A percentile compares a stretch with the other conserved stretches of the same genome.
Evolutionary conservation across 2,797 vertebrate species (phyloP).

Genomic region (Taenioides sp.): DNA sequence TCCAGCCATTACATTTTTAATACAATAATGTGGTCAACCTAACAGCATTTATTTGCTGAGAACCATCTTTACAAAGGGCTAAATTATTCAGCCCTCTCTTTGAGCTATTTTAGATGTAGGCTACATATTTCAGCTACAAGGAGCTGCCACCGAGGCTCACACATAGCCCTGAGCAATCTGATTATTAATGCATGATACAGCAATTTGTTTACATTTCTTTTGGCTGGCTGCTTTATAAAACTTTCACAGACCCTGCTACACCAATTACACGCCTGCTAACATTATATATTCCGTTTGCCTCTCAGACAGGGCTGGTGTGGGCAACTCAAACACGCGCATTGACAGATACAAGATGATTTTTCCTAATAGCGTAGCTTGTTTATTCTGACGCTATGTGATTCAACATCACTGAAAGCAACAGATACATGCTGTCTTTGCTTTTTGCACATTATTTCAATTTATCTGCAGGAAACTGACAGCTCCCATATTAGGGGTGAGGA

Average conservation of each 20-base stretch:
- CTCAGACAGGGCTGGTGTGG: slow-evolving; percentile 5
- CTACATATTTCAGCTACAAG: slow-evolving; percentile 1
- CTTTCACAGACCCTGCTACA: slow-evolving; percentile 5
- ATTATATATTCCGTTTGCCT: slow-evolving; percentile 27
- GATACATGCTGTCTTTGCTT: slow-evolving; percentile 10
- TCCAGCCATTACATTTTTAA: too few species aligned
- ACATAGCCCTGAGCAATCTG: not conserved
- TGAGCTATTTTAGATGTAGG: not conserved
- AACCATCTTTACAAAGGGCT: not conserved
- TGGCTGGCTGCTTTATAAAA: slow-evolving; percentile 8
- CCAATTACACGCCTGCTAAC: not conserved
- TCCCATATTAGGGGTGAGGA: slow-evolving; percentile 29
- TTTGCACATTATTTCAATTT: slow-evolving; percentile 41
- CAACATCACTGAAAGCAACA: slow-evolving; percentile 35
- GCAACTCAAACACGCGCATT: slow-evolving; percentile 27
- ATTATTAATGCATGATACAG: slow-evolving; percentile 10
- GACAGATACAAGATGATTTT: slow-evolving; percentile 27
- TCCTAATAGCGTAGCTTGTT: slow-evolving; percentile 32
- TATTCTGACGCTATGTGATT: slow-evolving; percentile 36
- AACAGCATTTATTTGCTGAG: not conserved
- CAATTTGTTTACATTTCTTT: not conserved
- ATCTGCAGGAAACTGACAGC: slow-evolving; percentile 31
- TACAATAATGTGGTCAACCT: too few species aligned
- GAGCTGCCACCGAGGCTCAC: not conserved
- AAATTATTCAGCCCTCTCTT: not conserved